phyloP scores from a whole-genome alignment of 1,140 invertebrate species.

The Pseudobourletiella spinata region DNA sequence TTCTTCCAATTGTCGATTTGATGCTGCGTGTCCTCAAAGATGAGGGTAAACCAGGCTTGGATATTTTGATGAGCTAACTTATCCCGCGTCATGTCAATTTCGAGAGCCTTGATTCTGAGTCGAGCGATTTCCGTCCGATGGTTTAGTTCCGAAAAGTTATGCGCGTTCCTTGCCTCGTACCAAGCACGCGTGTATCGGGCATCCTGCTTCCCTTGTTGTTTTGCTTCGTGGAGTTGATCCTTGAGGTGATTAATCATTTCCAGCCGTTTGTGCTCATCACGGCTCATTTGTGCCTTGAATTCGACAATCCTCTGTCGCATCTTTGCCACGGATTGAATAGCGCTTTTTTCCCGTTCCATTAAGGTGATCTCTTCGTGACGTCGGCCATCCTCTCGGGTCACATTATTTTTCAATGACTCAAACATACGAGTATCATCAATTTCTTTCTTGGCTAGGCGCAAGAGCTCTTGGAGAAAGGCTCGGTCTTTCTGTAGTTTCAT shows the following conservation, averaged over 20 bases:
- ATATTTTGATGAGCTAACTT: slow-evolving; percentile 18
- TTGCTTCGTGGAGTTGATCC: slow-evolving; percentile 18
- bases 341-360: slow-evolving; percentile 17
- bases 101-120: slow-evolving; percentile 16
- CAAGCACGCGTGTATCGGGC: slow-evolving; percentile 14
- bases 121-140: not conserved
- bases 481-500: slow-evolving; percentile 20
- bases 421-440: slow-evolving; percentile 12
- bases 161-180: slow-evolving; percentile 11
- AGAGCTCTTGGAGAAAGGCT: slow-evolving; percentile 13
- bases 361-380: slow-evolving; percentile 17
- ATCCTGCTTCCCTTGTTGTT: slow-evolving; percentile 19
- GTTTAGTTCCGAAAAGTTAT: slow-evolving; percentile 8
- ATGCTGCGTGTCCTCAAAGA: slow-evolving; percentile 13
- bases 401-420: slow-evolving; percentile 3
- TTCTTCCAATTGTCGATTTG: slow-evolving; percentile 21
- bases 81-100: slow-evolving; percentile 25
- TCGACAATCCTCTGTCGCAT: slow-evolving; percentile 13
- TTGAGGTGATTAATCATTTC: slow-evolving; percentile 23
- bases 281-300: slow-evolving; percentile 14
- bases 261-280: slow-evolving; percentile 11
- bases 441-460: slow-evolving; percentile 14
- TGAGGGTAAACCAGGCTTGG: slow-evolving; percentile 15
- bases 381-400: slow-evolving; percentile 6
- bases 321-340: not conserved